A percentile compares a stretch with the other conserved stretches of the same genome.
Conservation (phyloP, 2,113 vertebrate species). For the Gallinago paraguaiae region DNA sequence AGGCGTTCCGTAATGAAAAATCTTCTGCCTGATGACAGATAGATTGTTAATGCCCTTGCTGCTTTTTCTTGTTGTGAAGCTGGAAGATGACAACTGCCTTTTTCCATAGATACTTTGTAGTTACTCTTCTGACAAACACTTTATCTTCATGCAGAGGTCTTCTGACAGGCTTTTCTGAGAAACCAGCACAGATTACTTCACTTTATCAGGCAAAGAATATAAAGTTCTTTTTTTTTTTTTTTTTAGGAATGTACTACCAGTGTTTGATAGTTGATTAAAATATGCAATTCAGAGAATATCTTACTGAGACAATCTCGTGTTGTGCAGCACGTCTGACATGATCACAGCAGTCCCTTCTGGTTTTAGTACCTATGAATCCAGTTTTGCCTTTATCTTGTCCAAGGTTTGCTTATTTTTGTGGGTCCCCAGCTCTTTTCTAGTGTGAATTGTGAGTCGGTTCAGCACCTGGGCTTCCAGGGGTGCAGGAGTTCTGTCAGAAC, state of each 20-base stretch:
- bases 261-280: background rate
- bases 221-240: background rate
- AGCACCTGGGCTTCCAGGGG: background rate
- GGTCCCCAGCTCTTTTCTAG: background rate
- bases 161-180: background rate
- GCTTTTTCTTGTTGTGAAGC: background rate
- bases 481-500: background rate
- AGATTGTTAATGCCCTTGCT: background rate
- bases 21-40: background rate
- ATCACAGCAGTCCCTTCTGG: background rate
- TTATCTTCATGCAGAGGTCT: background rate
- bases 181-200: background rate
- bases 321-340: background rate
- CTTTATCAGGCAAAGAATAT: background rate
- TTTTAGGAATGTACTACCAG: background rate
- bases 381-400: background rate
- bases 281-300: background rate
- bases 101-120: background rate
- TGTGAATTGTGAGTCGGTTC: background rate
- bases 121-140: background rate
- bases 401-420: background rate
- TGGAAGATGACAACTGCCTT: background rate
- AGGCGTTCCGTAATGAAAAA: background rate
- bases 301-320: background rate
- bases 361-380: background rate